phyloP scores from a whole-genome alignment of 2,797 vertebrate genomes.

The Cryptoprocta ferox region DNA sequence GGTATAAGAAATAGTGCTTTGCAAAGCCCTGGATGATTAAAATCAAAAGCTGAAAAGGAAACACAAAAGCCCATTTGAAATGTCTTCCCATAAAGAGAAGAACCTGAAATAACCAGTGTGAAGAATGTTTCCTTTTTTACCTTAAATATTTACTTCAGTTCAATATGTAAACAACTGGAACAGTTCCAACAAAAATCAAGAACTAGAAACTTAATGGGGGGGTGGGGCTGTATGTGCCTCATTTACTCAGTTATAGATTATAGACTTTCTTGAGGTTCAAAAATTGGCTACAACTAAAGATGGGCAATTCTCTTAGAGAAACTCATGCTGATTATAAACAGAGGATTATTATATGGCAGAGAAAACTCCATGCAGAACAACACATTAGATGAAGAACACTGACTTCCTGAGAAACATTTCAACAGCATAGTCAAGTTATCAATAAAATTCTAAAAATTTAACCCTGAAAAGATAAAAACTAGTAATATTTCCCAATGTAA shows the following conservation, averaged over 20 bases:
- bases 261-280: background rate
- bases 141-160: slow-evolving; percentile 9
- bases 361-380: background rate
- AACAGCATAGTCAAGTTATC: background rate
- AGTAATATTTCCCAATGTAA: slow-evolving; percentile 5
- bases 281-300: background rate
- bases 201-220: background rate
- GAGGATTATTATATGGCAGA: background rate
- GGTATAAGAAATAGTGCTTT: background rate
- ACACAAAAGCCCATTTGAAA: slow-evolving; percentile 13
- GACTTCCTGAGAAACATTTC: background rate
- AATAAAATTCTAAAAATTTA: slow-evolving; percentile 49
- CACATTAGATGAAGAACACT: background rate
- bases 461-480: slow-evolving; percentile 17
- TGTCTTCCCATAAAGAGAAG: background rate
- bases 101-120: background rate
- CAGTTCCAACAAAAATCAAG: background rate
- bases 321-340: background rate
- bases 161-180: background rate
- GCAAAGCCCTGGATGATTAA: slow-evolving; percentile 7
- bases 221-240: background rate
- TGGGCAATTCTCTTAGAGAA: background rate
- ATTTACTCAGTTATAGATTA: background rate
- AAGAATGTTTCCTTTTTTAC: slow-evolving; percentile 4
- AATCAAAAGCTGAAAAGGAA: slow-evolving; percentile 6